Base-by-base conservation (phyloP, 2,113 vertebrate species). In the Vireo altiloquus region DNA sequence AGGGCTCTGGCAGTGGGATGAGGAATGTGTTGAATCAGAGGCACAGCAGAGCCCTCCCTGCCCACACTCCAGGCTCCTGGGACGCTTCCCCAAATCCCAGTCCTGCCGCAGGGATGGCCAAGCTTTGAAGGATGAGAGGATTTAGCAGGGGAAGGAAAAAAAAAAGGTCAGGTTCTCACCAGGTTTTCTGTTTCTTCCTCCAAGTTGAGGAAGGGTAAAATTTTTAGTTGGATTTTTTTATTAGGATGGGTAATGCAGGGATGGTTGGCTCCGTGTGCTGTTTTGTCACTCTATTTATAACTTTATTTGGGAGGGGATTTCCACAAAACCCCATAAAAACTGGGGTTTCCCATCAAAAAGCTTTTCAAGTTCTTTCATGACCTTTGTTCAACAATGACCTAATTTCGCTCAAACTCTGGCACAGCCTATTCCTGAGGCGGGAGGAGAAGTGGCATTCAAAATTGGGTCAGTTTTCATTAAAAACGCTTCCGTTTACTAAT, bases 391-490 rank as follows among this genome's bases (percentile, higher is more conserved):
- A 86, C 71, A 79, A 52, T 25, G 92, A 95, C 94, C 95, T 92
- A 95, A 92, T 96, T 90, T 94, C 80, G 8, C 74, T 90, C 87
- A 11, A 56, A 44, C 87, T 69, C 72, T 75, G 91, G 83, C 82
- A 66, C 63, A 50, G 44, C 14, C 87, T 46, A 17, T 87, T 95
- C 90, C 87, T 89, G 78, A 94, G 92, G 78, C 53, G 87, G 92
- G 82, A 96, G 89, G 79, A 96, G 92, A 93, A 92, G 87, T 23
- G 60, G n/a, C 78, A 21, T 31, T 33, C 74, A 64, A 85, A 95
- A 95, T 53, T 94, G 93, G 93, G 95, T 95, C 91, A 87, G 74
- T 94, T 96, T 95, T 92, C 91, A 79, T 79, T 82, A 92, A 91
- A 92, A 95, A 69, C 1, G 11, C 85, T 74, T 78, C 89, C 83